These are phyloP conservation scores for Neoascia interrupta DNA, from an alignment of 2,888 invertebrate species.

Conservation along the genomic window DNA sequence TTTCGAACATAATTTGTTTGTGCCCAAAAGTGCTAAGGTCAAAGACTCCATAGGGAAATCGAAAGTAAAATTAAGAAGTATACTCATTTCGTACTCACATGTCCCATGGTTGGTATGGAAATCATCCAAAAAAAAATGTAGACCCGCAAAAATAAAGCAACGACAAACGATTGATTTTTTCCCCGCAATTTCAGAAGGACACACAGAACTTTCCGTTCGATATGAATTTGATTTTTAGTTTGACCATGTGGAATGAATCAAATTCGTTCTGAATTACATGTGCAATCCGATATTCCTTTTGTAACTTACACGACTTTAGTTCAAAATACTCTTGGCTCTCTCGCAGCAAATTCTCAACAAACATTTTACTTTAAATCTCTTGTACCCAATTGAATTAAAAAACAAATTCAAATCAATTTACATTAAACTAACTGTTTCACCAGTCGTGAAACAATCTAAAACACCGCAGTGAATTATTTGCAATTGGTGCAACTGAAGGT, in stretches of 20 bases:
- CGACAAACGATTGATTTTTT: slow-evolving; percentile 21
- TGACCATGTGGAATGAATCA: slow-evolving; percentile 53
- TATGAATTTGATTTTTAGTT: slow-evolving; percentile 61
- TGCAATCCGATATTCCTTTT: slow-evolving; percentile 36
- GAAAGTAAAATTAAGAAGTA: neutral
- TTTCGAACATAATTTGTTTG: too few species aligned
- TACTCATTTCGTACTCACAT: too few species aligned
- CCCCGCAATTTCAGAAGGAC: slow-evolving; percentile 8
- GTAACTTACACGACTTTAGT: neutral
- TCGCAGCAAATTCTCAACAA: neutral
- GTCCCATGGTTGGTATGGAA: slow-evolving; percentile 10
- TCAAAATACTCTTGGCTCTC: too few species aligned
- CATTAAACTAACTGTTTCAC: slow-evolving; percentile 16
- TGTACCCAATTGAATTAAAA: neutral
- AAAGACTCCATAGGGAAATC: too few species aligned
- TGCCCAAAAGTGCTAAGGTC: too few species aligned
- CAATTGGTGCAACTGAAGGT: slow-evolving; percentile 55
- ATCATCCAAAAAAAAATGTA: slow-evolving; percentile 1
- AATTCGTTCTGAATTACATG: slow-evolving; percentile 54
- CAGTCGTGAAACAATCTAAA: slow-evolving; percentile 2
- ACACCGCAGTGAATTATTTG: slow-evolving; percentile 27
- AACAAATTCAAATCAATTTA: neutral
- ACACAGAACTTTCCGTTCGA: slow-evolving; percentile 36
- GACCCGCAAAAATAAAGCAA: neutral
- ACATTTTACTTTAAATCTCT: neutral